Evolutionary conservation across 2,888 invertebrate species (phyloP).

Genomic region (Tetanocera ferruginea): DNA sequence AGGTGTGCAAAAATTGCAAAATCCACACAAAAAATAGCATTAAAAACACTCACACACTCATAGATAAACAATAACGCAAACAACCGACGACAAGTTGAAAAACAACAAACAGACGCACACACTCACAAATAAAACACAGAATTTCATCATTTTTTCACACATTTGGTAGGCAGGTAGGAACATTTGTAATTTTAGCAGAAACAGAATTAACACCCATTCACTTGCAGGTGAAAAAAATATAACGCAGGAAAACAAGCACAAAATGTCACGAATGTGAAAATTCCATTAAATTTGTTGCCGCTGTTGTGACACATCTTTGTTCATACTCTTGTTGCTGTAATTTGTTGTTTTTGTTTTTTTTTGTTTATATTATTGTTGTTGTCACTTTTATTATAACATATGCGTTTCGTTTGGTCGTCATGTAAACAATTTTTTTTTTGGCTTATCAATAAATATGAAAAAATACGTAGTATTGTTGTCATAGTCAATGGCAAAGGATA

Average conservation of each 20-base stretch:
- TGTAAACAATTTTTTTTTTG: too few species aligned
- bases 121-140: neutral
- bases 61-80: neutral
- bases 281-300: constrained; percentile 63
- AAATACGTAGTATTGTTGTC: neutral
- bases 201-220: too few species aligned
- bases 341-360: neutral
- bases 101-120: neutral
- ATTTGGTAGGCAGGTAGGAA: too few species aligned
- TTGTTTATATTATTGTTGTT: neutral
- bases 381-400: neutral
- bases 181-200: too few species aligned
- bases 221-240: too few species aligned
- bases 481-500: neutral
- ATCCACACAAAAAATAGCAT: neutral
- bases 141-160: neutral
- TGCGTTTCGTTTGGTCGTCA: too few species aligned
- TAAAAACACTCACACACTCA: neutral
- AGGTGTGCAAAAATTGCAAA: constrained; percentile 39
- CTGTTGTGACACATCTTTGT: neutral
- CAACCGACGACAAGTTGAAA: neutral
- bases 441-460: too few species aligned
- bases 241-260: too few species aligned
- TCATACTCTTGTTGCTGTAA: neutral
- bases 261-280: constrained; percentile 47